These are phyloP conservation scores for Cottoperca gobio DNA, from an alignment of 2,797 vertebrate genomes.

Conservation along the genomic window DNA sequence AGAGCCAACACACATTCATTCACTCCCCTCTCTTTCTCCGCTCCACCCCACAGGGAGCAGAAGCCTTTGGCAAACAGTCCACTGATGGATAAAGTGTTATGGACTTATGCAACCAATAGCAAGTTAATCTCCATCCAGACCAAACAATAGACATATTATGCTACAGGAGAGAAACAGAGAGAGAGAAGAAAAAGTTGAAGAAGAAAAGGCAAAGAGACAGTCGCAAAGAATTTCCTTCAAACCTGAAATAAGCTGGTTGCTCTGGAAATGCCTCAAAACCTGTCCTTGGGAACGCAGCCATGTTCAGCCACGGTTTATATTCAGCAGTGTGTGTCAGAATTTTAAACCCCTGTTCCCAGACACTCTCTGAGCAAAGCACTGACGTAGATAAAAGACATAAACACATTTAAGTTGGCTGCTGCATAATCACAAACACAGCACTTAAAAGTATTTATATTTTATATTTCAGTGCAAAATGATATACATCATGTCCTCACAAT, in stretches of 20 bases:
- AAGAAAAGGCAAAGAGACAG: neutral
- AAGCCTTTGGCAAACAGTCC: conserved; percentile 44
- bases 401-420: neutral
- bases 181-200: neutral
- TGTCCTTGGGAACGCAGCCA: neutral
- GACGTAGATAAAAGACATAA: conserved; percentile 2
- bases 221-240: neutral
- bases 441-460: neutral
- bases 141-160: conserved; percentile 20
- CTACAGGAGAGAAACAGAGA: neutral
- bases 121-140: conserved; percentile 33
- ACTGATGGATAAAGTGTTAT: conserved; percentile 38
- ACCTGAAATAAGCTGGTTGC: neutral
- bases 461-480: neutral
- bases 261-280: neutral
- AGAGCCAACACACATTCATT: conserved; percentile 20
- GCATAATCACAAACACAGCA: neutral
- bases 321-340: neutral
- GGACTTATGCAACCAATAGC: conserved; percentile 25
- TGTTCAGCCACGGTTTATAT: neutral
- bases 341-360: neutral
- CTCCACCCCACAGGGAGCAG: conserved; percentile 20
- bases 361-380: neutral
- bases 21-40: neutral
- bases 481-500: conserved; percentile 14